Percentiles rank a stretch among this genome's conserved stretches.
phyloP scores from a whole-genome alignment of 2,888 invertebrate genomes.

The Scotopteryx bipunctaria region DNA sequence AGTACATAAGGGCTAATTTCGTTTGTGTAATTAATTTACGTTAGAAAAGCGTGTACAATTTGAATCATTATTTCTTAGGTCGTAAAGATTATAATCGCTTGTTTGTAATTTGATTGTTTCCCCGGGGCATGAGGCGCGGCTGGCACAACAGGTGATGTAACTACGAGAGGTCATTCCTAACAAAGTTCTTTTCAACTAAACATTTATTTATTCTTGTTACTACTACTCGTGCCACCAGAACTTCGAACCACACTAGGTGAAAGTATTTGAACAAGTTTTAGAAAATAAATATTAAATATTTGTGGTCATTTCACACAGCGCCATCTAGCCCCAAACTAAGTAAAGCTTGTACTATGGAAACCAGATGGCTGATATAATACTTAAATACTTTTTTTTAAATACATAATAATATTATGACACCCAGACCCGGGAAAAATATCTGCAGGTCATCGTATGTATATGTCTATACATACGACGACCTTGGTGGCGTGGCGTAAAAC shows the following conservation, averaged over 20 bases:
- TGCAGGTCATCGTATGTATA: no score
- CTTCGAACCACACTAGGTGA: no score
- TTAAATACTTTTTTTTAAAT: no score
- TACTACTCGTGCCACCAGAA: not conserved
- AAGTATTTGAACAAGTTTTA: not conserved
- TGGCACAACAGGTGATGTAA: constrained; percentile 41
- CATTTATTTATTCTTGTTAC: not conserved
- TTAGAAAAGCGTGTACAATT: not conserved
- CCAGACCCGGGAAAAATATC: no score
- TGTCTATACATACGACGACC: no score
- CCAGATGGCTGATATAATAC: no score
- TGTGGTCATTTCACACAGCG: no score
- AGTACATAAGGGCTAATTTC: constrained; percentile 1
- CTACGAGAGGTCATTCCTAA: constrained; percentile 21
- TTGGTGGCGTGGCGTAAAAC: no score
- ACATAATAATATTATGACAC: no score
- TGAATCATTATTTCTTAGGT: not conserved
- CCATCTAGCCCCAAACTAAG: no score
- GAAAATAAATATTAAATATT: no score
- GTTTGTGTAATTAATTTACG: not conserved
- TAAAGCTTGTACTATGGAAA: no score
- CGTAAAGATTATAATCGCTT: constrained; percentile 9
- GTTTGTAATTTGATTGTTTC: constrained; percentile 38
- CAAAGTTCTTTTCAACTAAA: constrained; percentile 2
- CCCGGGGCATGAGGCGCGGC: constrained; percentile 42